Conservation (phyloP, 2,113 vertebrate genomes). For the Poecilia latipinna region DNA sequence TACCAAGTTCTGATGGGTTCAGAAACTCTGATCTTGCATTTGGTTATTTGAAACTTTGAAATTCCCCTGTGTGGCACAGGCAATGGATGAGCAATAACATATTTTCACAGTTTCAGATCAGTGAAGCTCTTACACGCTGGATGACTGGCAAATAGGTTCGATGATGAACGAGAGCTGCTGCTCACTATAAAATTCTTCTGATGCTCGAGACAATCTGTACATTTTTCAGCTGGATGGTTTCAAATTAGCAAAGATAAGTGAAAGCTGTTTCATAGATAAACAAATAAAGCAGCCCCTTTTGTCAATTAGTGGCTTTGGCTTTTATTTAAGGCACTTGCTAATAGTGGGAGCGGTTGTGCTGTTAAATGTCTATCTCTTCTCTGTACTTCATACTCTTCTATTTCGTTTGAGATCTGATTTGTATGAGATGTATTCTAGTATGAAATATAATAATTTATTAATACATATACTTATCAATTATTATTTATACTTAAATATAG, state of each 20-base stretch:
- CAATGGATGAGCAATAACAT: slow-evolving; percentile 50
- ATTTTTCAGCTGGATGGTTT: neutral
- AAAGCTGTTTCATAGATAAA: neutral
- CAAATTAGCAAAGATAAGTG: neutral
- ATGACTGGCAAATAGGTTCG: slow-evolving; percentile 26
- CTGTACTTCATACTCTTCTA: neutral
- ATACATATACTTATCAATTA: too few species aligned
- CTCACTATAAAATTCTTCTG: slow-evolving; percentile 7
- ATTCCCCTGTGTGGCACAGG: slow-evolving; percentile 53
- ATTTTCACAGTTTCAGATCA: slow-evolving; percentile 70
- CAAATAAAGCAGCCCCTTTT: neutral
- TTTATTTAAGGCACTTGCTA: neutral
- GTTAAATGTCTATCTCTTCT: neutral
- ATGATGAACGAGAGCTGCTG: slow-evolving; percentile 13
- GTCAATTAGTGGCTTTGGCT: neutral
- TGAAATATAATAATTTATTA: too few species aligned
- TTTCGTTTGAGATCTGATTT: neutral
- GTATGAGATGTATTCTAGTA: too few species aligned
- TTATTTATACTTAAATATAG: too few species aligned
- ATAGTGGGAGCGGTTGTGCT: neutral
- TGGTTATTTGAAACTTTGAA: slow-evolving; percentile 63
- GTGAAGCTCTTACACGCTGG: slow-evolving; percentile 60
- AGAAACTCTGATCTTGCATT: slow-evolving; percentile 50
- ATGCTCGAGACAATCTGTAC: neutral
- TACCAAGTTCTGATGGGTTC: neutral